phyloP scores from a whole-genome alignment of 2,888 invertebrate species.

The Chrysomela aeneicollis region DNA sequence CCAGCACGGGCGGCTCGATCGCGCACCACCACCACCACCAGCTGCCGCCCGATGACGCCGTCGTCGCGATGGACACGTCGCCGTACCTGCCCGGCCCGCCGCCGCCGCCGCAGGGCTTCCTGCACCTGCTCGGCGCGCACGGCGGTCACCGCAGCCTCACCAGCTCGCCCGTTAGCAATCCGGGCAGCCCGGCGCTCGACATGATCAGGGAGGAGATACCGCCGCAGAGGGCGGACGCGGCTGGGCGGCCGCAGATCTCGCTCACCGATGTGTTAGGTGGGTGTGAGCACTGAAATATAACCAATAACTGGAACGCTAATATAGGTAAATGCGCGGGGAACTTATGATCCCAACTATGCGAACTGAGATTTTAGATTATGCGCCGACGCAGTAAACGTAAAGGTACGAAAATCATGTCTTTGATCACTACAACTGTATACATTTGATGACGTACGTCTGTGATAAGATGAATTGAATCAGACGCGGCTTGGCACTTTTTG shows the following conservation, averaged over 20 bases:
- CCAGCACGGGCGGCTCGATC: constrained; percentile 63
- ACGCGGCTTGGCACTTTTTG: no score
- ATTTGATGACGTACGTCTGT: no score
- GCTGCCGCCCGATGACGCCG: constrained; percentile 52
- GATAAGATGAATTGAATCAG: no score
- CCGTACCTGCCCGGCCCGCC: constrained; percentile 43
- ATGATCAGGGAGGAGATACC: constrained; percentile 81
- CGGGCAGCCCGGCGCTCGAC: constrained; percentile 73
- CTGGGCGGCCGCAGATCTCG: constrained; percentile 83
- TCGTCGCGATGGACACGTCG: constrained; percentile 62
- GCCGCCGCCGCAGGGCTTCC: constrained; percentile 48
- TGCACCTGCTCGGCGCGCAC: constrained; percentile 60
- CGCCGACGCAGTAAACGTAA: no score
- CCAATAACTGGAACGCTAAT: no score
- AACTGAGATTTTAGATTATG: no score
- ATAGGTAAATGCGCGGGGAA: no score
- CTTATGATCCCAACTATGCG: neutral
- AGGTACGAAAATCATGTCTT: no score
- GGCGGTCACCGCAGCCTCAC: constrained; percentile 66
- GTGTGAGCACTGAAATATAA: no score
- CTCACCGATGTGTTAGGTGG: constrained; percentile 87
- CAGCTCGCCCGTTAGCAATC: constrained; percentile 70
- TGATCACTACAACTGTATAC: no score
- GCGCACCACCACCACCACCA: no score
- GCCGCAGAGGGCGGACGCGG: constrained; percentile 57